Conservation (phyloP, 2,888 invertebrate genomes). For the Drosophila borealis region DNA sequence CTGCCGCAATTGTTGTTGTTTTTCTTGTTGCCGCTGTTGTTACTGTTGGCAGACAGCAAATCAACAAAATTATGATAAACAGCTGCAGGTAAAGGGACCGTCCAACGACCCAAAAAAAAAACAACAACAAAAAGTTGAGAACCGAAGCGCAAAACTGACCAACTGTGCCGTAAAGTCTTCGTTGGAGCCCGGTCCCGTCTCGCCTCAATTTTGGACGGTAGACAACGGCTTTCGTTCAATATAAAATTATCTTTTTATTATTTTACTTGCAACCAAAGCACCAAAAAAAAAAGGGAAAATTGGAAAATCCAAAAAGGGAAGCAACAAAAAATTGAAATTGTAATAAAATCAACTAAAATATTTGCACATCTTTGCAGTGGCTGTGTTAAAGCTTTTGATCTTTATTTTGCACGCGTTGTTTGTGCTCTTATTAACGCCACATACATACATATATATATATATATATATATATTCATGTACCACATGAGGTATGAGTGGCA, state of each 20-base stretch:
- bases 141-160: conserved; percentile 56
- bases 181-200: background rate
- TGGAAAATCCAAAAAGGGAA: conserved; percentile 22
- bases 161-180: conserved; percentile 53
- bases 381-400: conserved; percentile 73
- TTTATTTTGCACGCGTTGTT: conserved; percentile 56
- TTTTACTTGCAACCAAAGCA: conserved; percentile 31
- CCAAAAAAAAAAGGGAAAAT: conserved; percentile 33
- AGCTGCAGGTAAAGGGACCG: conserved; percentile 75
- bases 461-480: background rate
- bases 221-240: conserved; percentile 53
- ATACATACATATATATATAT: background rate
- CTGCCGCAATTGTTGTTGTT: conserved; percentile 36
- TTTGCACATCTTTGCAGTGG: conserved; percentile 71
- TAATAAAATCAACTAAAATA: conserved; percentile 79
- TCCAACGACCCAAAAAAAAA: conserved; percentile 31
- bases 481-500: conserved; percentile 3
- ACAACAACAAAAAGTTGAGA: conserved; percentile 22
- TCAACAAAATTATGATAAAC: conserved; percentile 81
- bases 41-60: conserved; percentile 76
- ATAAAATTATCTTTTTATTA: conserved; percentile 56
- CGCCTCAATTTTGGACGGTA: conserved; percentile 48
- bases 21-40: conserved; percentile 51
- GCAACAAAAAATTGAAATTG: conserved; percentile 36
- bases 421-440: conserved; percentile 55